Percentiles rank a stretch among this genome's conserved stretches.
phyloP scores from a whole-genome alignment of 2,888 invertebrate species.

The Phalangium opilio region DNA sequence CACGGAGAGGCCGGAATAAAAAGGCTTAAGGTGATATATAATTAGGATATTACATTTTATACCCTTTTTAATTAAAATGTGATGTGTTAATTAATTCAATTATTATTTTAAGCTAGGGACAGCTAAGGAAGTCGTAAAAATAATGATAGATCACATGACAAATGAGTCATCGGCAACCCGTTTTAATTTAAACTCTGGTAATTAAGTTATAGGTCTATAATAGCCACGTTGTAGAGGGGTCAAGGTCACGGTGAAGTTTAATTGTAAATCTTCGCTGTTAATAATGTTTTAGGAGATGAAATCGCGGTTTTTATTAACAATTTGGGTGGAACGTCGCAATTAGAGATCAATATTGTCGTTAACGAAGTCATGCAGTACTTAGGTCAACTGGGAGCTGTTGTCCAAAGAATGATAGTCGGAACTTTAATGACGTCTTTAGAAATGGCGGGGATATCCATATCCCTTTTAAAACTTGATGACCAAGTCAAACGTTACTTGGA shows the following conservation, averaged over 20 bases:
- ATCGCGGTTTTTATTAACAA: conserved; percentile 61
- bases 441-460: conserved; percentile 60
- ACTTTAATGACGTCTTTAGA: conserved; percentile 56
- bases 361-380: conserved; percentile 47
- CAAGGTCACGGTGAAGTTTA: too few relatives aligned
- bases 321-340: conserved; percentile 52
- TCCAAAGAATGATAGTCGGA: conserved; percentile 40
- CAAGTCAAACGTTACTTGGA: too few relatives aligned
- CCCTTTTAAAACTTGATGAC: conserved; percentile 34
- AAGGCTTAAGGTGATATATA: conserved; percentile 32
- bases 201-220: conserved; percentile 11
- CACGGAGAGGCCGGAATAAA: conserved; percentile 40
- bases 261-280: too few relatives aligned
- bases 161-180: conserved; percentile 26
- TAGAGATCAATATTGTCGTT: conserved; percentile 58
- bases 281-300: conserved; percentile 18
- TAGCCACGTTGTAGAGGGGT: too few relatives aligned
- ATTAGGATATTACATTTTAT: not conserved
- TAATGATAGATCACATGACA: conserved; percentile 35
- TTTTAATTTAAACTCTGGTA: conserved; percentile 26
- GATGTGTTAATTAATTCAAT: conserved; percentile 19
- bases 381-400: conserved; percentile 35
- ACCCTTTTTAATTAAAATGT: not conserved
- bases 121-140: conserved; percentile 31
- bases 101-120: conserved; percentile 29